Percentiles rank a stretch among this genome's conserved stretches.
These are phyloP conservation scores for Anolis sagrei DNA, from an alignment of 2,113 vertebrate genomes.

Conservation along the genomic window DNA sequence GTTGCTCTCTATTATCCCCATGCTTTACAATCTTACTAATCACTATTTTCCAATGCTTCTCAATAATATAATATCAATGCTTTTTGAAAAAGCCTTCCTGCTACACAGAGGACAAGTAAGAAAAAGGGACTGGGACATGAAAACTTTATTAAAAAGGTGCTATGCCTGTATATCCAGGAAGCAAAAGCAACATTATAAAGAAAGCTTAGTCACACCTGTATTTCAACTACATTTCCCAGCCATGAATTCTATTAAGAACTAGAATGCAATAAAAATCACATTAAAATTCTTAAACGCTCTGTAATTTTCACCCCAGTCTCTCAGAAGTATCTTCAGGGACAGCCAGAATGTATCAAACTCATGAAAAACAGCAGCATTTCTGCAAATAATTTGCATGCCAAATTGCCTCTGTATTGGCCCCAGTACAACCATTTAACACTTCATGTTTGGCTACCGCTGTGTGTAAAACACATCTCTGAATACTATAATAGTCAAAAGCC, in stretches of 20 bases:
- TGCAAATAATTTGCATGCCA: slow-evolving; percentile 36
- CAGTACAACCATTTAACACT: slow-evolving; percentile 26
- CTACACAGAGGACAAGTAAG: too few species aligned
- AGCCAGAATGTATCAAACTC: background rate
- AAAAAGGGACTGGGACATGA: too few species aligned
- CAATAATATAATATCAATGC: too few species aligned
- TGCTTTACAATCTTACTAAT: too few species aligned
- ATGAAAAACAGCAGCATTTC: slow-evolving; percentile 18
- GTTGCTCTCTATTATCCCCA: too few species aligned
- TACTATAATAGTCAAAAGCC: slow-evolving; percentile 15
- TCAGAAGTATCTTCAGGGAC: slow-evolving; percentile 13
- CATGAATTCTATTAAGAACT: slow-evolving; percentile 36
- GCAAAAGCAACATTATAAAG: slow-evolving; percentile 18
- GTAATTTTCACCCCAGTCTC: background rate
- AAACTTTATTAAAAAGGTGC: background rate
- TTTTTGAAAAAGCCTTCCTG: too few species aligned
- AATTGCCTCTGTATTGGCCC: background rate
- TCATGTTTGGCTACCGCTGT: background rate
- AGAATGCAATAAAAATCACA: slow-evolving; percentile 27
- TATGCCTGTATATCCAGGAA: background rate
- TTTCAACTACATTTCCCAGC: slow-evolving; percentile 13
- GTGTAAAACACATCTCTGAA: slow-evolving; percentile 24
- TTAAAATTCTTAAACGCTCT: slow-evolving; percentile 18
- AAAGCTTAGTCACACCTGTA: slow-evolving; percentile 16
- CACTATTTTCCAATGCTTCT: too few species aligned